Evolutionary conservation across 2,797 vertebrate species (phyloP).

Genomic region (Macropodus opercularis): DNA sequence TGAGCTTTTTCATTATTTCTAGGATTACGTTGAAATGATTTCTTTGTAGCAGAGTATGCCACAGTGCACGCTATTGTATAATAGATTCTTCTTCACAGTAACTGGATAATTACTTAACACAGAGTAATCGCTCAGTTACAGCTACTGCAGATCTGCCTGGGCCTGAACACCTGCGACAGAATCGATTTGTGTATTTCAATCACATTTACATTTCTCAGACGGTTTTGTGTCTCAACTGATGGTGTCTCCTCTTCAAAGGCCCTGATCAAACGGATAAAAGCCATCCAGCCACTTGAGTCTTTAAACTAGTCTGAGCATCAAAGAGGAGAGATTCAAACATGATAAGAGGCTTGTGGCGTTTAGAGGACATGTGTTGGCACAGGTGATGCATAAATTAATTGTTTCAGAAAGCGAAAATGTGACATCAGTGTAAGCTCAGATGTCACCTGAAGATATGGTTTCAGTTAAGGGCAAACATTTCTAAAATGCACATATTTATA

Average conservation of each 20-base stretch:
- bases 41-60: constrained; percentile 15
- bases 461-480: constrained; percentile 16
- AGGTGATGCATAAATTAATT: constrained; percentile 33
- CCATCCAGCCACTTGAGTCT: constrained; percentile 44
- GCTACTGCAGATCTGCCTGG: constrained; percentile 16
- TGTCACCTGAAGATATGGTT: constrained; percentile 13
- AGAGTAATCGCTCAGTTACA: constrained; percentile 4
- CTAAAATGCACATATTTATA: constrained; percentile 24
- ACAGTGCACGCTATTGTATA: not conserved
- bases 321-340: constrained; percentile 39
- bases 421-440: constrained; percentile 23
- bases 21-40: constrained; percentile 32
- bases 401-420: constrained; percentile 47
- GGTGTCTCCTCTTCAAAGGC: constrained; percentile 61
- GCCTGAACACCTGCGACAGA: constrained; percentile 18
- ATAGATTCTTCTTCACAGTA: not conserved
- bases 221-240: constrained; percentile 42
- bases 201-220: constrained; percentile 43
- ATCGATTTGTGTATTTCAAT: constrained; percentile 58
- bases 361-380: constrained; percentile 38
- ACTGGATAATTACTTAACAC: not conserved
- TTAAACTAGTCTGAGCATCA: constrained; percentile 52
- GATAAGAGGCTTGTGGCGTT: constrained; percentile 57
- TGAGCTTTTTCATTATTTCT: constrained; percentile 8
- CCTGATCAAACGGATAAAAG: constrained; percentile 59